Percentiles rank a stretch among this genome's conserved stretches.
Evolutionary conservation across 2,113 vertebrate genomes (phyloP).

Genomic region (Prionailurus viverrinus): DNA sequence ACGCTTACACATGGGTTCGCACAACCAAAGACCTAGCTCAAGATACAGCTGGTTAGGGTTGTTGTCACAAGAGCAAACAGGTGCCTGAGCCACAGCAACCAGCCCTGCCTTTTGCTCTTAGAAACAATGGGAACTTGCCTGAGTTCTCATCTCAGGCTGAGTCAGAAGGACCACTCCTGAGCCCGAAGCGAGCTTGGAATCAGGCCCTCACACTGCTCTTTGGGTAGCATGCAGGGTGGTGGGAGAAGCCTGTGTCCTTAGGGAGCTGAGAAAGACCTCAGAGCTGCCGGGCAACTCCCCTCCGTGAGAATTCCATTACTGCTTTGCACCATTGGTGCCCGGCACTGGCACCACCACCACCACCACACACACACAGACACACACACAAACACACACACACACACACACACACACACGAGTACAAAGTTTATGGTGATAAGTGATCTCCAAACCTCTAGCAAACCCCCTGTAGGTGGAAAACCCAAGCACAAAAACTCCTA

Average conservation of each 20-base stretch:
- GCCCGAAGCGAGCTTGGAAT: accelerated
- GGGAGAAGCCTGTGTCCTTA: accelerated
- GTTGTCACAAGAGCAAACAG: background rate
- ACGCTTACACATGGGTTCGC: background rate
- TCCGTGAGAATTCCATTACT: accelerated
- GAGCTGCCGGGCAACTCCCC: background rate
- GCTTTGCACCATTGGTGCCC: background rate
- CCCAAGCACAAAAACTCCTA: background rate
- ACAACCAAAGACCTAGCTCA: background rate
- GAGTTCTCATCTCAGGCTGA: background rate
- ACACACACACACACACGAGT: background rate
- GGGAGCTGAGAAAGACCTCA: background rate
- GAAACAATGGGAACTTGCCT: background rate
- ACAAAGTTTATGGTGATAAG: background rate
- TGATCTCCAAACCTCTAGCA: background rate
- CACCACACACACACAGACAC: no score
- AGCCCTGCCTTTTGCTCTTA: background rate
- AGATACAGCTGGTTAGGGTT: accelerated
- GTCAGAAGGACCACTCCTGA: background rate
- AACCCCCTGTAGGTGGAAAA: background rate
- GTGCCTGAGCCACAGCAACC: background rate
- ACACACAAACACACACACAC: background rate
- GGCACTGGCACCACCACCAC: accelerated
- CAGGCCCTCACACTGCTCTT: background rate
- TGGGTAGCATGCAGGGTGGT: background rate